phyloP scores from a whole-genome alignment of 2,797 vertebrate genomes.

The Neosilurus mollespiculum region DNA sequence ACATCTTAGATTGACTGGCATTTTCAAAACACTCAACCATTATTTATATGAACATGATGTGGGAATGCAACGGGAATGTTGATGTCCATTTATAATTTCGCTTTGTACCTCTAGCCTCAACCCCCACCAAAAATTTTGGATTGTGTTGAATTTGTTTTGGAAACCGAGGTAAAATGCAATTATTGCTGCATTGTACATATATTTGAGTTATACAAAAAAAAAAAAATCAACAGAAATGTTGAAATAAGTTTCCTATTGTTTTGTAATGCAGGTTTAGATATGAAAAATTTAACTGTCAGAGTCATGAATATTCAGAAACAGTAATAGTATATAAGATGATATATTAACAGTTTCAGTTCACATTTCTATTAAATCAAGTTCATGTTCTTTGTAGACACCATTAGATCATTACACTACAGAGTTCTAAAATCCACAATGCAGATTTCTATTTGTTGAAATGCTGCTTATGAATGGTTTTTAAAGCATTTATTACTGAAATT shows the following conservation, averaged over 20 bases:
- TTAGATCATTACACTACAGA: background rate
- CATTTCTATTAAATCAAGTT: background rate
- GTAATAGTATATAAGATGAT: background rate
- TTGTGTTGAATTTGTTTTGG: slow-evolving; percentile 5
- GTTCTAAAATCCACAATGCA: background rate
- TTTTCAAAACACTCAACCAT: background rate
- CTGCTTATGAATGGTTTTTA: background rate
- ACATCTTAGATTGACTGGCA: background rate
- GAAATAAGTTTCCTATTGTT: background rate
- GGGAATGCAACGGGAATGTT: background rate
- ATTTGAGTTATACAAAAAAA: background rate
- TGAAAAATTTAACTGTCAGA: background rate
- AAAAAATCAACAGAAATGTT: background rate
- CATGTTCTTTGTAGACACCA: background rate
- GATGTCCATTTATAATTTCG: background rate
- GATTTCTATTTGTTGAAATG: background rate
- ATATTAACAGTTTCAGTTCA: background rate
- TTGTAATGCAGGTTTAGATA: background rate
- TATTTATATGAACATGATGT: background rate
- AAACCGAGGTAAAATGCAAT: background rate
- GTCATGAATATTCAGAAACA: background rate
- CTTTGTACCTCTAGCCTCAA: too few relatives aligned
- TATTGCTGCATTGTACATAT: background rate
- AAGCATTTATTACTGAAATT: slow-evolving; percentile 12
- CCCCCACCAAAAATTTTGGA: too few relatives aligned